These are phyloP conservation scores for Heliconius melpomene DNA, from an alignment of 1,140 invertebrate species.

Conservation along the genomic window DNA sequence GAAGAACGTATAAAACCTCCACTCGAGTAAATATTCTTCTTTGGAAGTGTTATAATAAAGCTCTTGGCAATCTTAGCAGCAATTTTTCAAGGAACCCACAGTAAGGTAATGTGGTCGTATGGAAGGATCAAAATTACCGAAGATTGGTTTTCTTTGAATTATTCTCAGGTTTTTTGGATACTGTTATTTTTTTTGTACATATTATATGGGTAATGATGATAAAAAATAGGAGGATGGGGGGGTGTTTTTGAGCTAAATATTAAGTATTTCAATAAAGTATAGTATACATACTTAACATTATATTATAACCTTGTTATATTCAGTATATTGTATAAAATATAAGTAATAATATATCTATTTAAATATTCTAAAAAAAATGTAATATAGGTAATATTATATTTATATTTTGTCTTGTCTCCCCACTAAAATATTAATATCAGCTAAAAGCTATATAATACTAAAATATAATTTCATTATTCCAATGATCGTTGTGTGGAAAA, in stretches of 20 bases:
- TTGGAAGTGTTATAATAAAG: slow-evolving; percentile 32
- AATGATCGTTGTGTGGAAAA: too few relatives aligned
- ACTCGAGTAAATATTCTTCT: slow-evolving; percentile 29
- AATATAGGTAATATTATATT: too few relatives aligned
- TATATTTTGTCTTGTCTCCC: too few relatives aligned
- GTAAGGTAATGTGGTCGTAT: slow-evolving; percentile 27
- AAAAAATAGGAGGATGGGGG: neutral
- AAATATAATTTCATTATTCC: too few relatives aligned
- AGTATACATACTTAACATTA: too few relatives aligned
- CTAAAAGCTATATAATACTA: too few relatives aligned
- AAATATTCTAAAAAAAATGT: too few relatives aligned
- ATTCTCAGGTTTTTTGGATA: neutral
- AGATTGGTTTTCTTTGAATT: slow-evolving; percentile 9
- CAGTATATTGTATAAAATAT: too few relatives aligned
- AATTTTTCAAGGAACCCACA: slow-evolving; percentile 31
- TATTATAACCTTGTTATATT: too few relatives aligned
- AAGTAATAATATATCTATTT: too few relatives aligned
- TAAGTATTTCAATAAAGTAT: too few relatives aligned
- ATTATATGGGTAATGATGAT: neutral
- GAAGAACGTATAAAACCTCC: slow-evolving; percentile 29
- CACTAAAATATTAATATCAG: too few relatives aligned
- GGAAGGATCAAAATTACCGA: slow-evolving; percentile 5
- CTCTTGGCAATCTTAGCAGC: slow-evolving; percentile 30
- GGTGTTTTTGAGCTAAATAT: neutral
- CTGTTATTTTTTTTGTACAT: neutral